phyloP scores from a whole-genome alignment of 1,140 invertebrate genomes.

The Thaumatotibia leucotreta region DNA sequence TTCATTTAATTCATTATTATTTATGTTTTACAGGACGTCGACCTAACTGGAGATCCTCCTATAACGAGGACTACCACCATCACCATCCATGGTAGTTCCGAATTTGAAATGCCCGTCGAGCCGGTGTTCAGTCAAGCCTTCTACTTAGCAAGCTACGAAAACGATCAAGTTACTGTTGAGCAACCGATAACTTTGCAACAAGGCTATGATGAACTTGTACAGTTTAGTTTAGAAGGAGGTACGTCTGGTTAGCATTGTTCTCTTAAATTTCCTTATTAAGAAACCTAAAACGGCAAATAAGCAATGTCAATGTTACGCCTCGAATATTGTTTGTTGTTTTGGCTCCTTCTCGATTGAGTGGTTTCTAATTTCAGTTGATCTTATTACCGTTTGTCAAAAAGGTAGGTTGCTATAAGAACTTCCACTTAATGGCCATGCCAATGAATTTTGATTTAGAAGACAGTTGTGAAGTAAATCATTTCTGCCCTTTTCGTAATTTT shows the following conservation, averaged over 20 bases:
- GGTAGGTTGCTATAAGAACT: too few species aligned
- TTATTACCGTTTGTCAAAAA: too few species aligned
- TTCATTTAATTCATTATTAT: too few species aligned
- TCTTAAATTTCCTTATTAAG: neutral
- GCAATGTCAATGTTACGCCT: too few species aligned
- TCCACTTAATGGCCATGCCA: too few species aligned
- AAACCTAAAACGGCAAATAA: too few species aligned
- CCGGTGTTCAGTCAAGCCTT: conserved; percentile 46
- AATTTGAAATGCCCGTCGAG: conserved; percentile 53
- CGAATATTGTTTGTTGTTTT: too few species aligned
- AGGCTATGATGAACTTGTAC: conserved; percentile 45
- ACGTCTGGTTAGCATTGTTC: neutral
- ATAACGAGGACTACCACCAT: conserved; percentile 35
- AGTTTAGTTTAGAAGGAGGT: conserved; percentile 46
- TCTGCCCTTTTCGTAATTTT: too few species aligned
- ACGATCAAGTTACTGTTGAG: conserved; percentile 32
- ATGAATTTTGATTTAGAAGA: too few species aligned
- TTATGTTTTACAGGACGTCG: conserved; percentile 43
- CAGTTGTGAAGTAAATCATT: too few species aligned
- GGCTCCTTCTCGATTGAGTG: too few species aligned
- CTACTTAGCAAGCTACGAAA: conserved; percentile 44
- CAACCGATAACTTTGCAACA: conserved; percentile 41
- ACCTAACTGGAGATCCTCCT: conserved; percentile 40
- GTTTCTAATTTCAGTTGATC: too few species aligned
- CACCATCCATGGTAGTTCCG: conserved; percentile 33